A percentile compares a stretch with the other conserved stretches of the same genome.
Evolutionary conservation across 1,140 invertebrate genomes (phyloP).

Genomic region (Olivierus martensii): DNA sequence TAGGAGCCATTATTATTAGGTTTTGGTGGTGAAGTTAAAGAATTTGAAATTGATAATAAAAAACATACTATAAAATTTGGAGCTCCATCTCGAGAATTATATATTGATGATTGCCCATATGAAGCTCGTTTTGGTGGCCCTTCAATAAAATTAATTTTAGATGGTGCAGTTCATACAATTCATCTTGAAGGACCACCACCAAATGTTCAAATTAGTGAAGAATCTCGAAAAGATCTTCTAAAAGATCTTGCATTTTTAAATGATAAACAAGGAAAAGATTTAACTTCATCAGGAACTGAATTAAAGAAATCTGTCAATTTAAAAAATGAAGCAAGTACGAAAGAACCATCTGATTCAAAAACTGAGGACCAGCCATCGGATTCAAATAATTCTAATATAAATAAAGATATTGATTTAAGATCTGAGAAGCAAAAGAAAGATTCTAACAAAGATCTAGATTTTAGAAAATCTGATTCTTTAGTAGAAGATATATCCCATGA

Average conservation of each 20-base stretch:
- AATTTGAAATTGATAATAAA: conserved; percentile 34
- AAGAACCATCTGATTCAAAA: too few relatives aligned
- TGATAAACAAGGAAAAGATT: background rate
- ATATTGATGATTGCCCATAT: conserved; percentile 68
- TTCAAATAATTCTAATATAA: too few relatives aligned
- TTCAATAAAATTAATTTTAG: conserved; percentile 63
- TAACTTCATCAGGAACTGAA: too few relatives aligned
- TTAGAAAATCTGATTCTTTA: too few relatives aligned
- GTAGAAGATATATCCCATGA: too few relatives aligned
- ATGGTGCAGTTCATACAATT: conserved; percentile 68
- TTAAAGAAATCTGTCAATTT: too few relatives aligned
- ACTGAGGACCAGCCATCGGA: too few relatives aligned
- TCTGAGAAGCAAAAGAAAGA: too few relatives aligned
- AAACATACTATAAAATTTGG: conserved; percentile 63
- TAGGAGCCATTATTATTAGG: conserved; percentile 9
- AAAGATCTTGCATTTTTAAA: background rate
- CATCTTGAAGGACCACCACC: conserved; percentile 63
- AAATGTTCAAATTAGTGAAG: conserved; percentile 40
- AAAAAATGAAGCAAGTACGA: too few relatives aligned
- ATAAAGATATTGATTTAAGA: too few relatives aligned
- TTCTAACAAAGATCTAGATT: too few relatives aligned
- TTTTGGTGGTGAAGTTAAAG: conserved; percentile 24
- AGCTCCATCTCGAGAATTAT: conserved; percentile 79
- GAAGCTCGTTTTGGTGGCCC: conserved; percentile 85
- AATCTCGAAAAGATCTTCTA: conserved; percentile 18